These are phyloP conservation scores for Callyntrura sp. DNA, from an alignment of 2,888 invertebrate genomes.

Conservation along the genomic window DNA sequence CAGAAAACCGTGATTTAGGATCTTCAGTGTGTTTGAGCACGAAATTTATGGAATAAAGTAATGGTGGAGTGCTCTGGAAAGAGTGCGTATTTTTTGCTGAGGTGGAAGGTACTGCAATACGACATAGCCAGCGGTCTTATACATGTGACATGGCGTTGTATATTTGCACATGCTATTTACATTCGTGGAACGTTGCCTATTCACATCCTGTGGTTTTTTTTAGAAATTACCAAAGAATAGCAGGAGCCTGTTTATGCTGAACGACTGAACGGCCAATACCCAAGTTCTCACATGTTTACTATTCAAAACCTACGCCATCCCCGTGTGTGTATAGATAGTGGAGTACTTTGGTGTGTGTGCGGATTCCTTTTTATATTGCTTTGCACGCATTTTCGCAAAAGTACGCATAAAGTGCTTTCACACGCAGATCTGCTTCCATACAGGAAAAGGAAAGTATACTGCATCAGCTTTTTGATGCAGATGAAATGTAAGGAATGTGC, in stretches of 20 bases:
- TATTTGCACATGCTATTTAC: not conserved
- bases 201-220: too few relatives aligned
- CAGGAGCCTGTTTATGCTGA: too few relatives aligned
- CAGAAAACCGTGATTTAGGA: not conserved
- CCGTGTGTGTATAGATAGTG: constrained; percentile 23
- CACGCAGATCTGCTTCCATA: not conserved
- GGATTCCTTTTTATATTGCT: not conserved
- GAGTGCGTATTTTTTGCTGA: constrained; percentile 28
- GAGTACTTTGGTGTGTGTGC: not conserved
- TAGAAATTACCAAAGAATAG: too few relatives aligned
- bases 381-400: constrained; percentile 40
- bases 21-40: too few relatives aligned
- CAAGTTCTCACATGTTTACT: not conserved
- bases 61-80: not conserved
- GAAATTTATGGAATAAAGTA: too few relatives aligned
- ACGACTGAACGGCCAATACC: not conserved
- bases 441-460: too few relatives aligned
- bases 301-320: not conserved
- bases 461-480: too few relatives aligned
- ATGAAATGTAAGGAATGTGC: too few relatives aligned
- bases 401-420: not conserved
- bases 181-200: too few relatives aligned
- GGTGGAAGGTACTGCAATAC: constrained; percentile 17
- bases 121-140: not conserved
- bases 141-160: too few relatives aligned